A percentile compares a stretch with the other conserved stretches of the same genome.
phyloP scores from a whole-genome alignment of 1,140 invertebrate genomes.

The Procambarus virginalis region DNA sequence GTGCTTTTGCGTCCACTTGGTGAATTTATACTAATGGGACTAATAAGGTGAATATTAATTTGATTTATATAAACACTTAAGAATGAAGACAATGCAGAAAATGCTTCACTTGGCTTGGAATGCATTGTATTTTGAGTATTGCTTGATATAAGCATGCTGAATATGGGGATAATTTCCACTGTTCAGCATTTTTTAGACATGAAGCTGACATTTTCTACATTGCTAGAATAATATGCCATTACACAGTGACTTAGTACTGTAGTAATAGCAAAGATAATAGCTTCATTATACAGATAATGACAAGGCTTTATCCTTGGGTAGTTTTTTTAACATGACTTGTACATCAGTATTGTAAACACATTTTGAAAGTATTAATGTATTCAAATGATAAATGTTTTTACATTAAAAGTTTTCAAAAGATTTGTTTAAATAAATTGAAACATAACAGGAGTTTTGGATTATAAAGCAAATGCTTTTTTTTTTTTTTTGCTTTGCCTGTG shows the following conservation, averaged over 20 bases:
- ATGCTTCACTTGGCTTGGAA: neutral
- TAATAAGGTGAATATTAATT: neutral
- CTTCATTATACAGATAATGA: neutral
- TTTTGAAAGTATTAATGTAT: neutral
- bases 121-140: constrained; percentile 23
- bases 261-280: neutral
- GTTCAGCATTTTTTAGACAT: neutral
- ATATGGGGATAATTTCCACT: constrained; percentile 1
- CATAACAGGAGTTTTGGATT: neutral
- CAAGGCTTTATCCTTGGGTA: neutral
- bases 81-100: neutral
- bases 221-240: constrained; percentile 1
- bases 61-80: neutral
- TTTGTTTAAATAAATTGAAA: neutral
- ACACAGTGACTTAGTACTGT: neutral
- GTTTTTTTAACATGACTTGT: neutral
- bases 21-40: neutral
- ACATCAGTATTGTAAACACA: neutral
- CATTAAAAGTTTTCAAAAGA: no score
- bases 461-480: neutral
- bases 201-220: neutral
- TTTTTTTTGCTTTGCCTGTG: neutral
- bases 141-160: constrained; percentile 19
- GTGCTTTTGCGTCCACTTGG: neutral
- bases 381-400: neutral